Evolutionary conservation across 92 coral and sea anemone genomes (phyloP), one percentile per base, ranked within the genome.

Genomic region (Bergia puertoricense): DNA sequence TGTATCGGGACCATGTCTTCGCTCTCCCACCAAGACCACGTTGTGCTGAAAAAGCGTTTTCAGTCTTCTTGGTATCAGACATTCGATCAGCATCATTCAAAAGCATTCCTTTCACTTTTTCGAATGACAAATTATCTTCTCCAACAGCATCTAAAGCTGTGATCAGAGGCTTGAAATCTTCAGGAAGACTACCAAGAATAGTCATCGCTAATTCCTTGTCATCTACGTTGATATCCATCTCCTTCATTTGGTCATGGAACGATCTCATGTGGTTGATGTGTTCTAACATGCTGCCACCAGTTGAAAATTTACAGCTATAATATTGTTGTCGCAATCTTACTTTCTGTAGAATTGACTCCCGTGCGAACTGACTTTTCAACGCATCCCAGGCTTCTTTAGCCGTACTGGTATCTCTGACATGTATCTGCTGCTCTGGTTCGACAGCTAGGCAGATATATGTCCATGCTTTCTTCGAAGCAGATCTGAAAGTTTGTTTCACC

Each of bases 61-160:
- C 88, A 84, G 22, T 65, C 79, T 68, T 84, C 43, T 62, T 84
- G 50, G 50, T 68, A 77, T 76, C 81, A 86, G 67, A 74, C 69
- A 75, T 77, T 76, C 89, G 85, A 86, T 86, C 89, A 76, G 66
- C 89, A 77, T 86, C 89, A 86, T 86, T 86, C 50, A 73, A 69
- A 45, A 86, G 89, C 89, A 86, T 86, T 0, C 69, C 81, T 56
- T 76, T 86, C 37, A 86, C 89, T 76, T 86, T 86, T 74, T 86
- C 89, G n/a, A 42, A 85, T 11, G 90, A 87, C 22, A 87, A 40
- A 87, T 87, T 79, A 87, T 87, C 90, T 51, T 87, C 90, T 13
- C 85, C 89, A 87, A 87, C 90, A 40, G 90, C 85, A 77, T 87
- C 90, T 37, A 87, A 56, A 7, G 85, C 85, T 14, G 85, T 87